A percentile compares a stretch with the other conserved stretches of the same genome.
Conservation (phyloP, 2,888 invertebrate species). For the Drosophila algonquin region DNA sequence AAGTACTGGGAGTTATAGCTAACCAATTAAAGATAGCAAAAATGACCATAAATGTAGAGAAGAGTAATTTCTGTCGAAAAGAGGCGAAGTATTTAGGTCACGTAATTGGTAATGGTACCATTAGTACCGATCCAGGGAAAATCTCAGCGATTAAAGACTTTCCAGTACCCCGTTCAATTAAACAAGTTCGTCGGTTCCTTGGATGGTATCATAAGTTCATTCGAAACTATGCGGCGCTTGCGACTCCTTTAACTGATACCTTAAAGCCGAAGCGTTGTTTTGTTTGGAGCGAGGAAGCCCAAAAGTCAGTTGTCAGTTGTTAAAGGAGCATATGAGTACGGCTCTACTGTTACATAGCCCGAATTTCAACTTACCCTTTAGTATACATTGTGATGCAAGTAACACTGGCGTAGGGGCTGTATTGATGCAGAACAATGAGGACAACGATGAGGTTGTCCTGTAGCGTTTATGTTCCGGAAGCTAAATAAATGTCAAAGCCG, state of each 20-base stretch:
- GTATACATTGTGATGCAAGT: conserved; percentile 36
- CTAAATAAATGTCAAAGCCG: conserved; percentile 9
- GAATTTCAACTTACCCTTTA: neutral
- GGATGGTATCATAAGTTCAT: conserved; percentile 11
- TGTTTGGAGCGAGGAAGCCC: conserved; percentile 4
- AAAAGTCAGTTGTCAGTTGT: conserved; percentile 8
- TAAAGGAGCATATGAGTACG: neutral
- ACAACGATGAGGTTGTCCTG: neutral
- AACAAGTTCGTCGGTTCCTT: neutral
- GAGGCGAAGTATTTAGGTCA: no score
- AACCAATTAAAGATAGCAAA: no score
- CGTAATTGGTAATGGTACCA: no score
- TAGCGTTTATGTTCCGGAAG: conserved; percentile 24
- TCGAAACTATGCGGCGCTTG: neutral
- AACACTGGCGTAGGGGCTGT: conserved; percentile 21
- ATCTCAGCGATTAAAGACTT: conserved; percentile 5
- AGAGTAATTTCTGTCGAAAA: no score
- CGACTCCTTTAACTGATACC: conserved; percentile 14
- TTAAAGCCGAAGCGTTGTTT: conserved; percentile 2
- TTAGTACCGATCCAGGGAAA: no score
- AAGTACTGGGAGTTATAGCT: no score
- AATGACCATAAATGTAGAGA: no score
- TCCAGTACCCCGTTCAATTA: conserved; percentile 5
- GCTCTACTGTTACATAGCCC: conserved; percentile 13
- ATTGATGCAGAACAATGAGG: conserved; percentile 4